phyloP scores from a whole-genome alignment of 2,888 invertebrate genomes.

The Caradrina clavipalpis region DNA sequence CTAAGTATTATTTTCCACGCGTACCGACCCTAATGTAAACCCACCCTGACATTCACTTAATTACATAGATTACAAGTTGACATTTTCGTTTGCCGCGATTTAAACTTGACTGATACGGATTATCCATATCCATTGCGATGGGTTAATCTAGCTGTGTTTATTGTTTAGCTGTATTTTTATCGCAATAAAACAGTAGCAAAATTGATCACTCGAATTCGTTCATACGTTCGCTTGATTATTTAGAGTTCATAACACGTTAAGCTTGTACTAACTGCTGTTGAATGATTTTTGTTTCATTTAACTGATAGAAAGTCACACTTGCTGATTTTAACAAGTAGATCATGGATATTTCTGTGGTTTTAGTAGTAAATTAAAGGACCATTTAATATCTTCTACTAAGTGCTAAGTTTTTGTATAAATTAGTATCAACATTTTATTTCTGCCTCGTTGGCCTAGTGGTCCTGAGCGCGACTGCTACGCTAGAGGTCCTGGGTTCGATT shows the following conservation, averaged over 20 bases:
- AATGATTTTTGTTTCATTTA: too few species aligned
- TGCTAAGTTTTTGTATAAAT: background rate
- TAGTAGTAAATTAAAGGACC: too few species aligned
- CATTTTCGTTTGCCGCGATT: slow-evolving; percentile 85
- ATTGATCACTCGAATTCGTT: slow-evolving; percentile 13
- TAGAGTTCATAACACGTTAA: background rate
- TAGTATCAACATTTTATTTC: background rate
- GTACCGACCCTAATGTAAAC: slow-evolving; percentile 70
- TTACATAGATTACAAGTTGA: slow-evolving; percentile 90
- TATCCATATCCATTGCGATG: slow-evolving; percentile 77
- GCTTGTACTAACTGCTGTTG: background rate
- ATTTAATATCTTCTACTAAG: too few species aligned
- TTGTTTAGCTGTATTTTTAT: slow-evolving; percentile 59
- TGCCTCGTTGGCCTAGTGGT: too few species aligned
- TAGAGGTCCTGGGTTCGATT: too few species aligned
- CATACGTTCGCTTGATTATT: background rate
- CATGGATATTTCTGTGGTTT: background rate
- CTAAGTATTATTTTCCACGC: slow-evolving; percentile 24
- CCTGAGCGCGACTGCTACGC: too few species aligned
- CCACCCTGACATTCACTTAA: slow-evolving; percentile 88
- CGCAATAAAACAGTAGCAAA: slow-evolving; percentile 34
- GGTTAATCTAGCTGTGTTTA: slow-evolving; percentile 63
- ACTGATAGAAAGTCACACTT: background rate
- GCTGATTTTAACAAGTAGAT: background rate
- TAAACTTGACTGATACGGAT: slow-evolving; percentile 87